Conservation (phyloP, 2,888 invertebrate species). For the Ophion costatus region DNA sequence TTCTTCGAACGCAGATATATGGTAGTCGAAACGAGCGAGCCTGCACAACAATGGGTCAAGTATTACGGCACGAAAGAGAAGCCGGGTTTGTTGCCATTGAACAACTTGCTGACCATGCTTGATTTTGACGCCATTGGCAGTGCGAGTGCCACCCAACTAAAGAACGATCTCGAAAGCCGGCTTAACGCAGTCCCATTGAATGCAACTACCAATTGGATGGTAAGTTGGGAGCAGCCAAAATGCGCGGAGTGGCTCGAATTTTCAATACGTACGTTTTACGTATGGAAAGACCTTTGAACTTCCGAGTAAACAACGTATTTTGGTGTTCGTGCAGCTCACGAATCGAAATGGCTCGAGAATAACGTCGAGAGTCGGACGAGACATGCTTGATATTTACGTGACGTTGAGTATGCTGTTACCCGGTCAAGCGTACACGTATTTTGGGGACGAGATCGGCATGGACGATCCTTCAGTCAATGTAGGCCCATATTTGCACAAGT, state of each 20-base stretch:
- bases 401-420: constrained; percentile 85
- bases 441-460: constrained; percentile 81
- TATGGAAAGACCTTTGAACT: no score
- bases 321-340: constrained; percentile 72
- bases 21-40: constrained; percentile 75
- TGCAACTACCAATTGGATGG: constrained; percentile 80
- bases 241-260: no score
- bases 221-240: constrained; percentile 60
- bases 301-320: background rate
- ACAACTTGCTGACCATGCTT: constrained; percentile 74
- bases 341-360: constrained; percentile 76
- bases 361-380: constrained; percentile 72
- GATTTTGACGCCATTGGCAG: constrained; percentile 66
- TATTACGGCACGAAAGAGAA: constrained; percentile 78
- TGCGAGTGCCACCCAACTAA: constrained; percentile 72
- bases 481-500: constrained; percentile 73
- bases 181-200: constrained; percentile 74
- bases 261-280: no score
- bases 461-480: constrained; percentile 36
- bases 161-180: constrained; percentile 73
- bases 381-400: constrained; percentile 83
- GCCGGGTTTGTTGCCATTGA: constrained; percentile 74
- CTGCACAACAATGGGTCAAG: constrained; percentile 70
- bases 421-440: constrained; percentile 85
- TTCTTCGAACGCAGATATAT: constrained; percentile 72